Percentiles rank a stretch among this genome's conserved stretches.
Evolutionary conservation across 2,888 invertebrate genomes (phyloP).

Genomic region (Tachina fera): DNA sequence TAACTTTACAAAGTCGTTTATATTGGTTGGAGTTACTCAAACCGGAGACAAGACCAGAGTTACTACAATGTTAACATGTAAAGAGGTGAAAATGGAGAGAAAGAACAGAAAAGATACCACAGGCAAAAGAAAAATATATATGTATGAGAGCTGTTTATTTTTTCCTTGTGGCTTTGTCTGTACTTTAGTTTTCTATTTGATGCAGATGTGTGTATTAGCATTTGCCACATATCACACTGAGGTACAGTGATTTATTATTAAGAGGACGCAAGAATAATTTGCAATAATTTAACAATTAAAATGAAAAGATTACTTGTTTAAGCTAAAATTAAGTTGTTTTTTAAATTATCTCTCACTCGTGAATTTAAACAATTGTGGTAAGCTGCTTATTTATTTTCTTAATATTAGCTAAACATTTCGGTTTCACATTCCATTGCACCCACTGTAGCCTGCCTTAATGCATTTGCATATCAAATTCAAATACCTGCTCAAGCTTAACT

Average conservation of each 20-base stretch:
- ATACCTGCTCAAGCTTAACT: conserved; percentile 65
- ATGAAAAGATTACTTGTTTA: not conserved
- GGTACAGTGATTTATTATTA: conserved; percentile 27
- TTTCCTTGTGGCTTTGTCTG: not conserved
- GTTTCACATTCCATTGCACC: not conserved
- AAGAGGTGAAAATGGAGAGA: not conserved
- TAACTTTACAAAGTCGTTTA: conserved; percentile 54
- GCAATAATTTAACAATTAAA: not conserved
- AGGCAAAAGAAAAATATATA: too few relatives aligned
- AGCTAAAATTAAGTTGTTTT: too few relatives aligned
- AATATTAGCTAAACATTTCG: too few relatives aligned
- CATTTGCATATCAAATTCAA: conserved; percentile 61
- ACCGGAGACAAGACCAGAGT: conserved; percentile 35
- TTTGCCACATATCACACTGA: conserved; percentile 1
- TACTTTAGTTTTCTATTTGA: not conserved
- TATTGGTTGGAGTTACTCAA: conserved; percentile 23
- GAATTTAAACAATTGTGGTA: too few relatives aligned
- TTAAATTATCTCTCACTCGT: too few relatives aligned
- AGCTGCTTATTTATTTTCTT: too few relatives aligned
- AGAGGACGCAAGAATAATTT: not conserved
- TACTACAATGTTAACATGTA: conserved; percentile 9
- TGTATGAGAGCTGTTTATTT: conserved; percentile 33
- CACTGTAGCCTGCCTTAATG: conserved; percentile 7
- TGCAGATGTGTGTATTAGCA: not conserved
- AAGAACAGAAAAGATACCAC: conserved; percentile 9